These are phyloP conservation scores for Lateolabrax maculatus DNA, from an alignment of 2,797 vertebrate species.

Conservation along the genomic window DNA sequence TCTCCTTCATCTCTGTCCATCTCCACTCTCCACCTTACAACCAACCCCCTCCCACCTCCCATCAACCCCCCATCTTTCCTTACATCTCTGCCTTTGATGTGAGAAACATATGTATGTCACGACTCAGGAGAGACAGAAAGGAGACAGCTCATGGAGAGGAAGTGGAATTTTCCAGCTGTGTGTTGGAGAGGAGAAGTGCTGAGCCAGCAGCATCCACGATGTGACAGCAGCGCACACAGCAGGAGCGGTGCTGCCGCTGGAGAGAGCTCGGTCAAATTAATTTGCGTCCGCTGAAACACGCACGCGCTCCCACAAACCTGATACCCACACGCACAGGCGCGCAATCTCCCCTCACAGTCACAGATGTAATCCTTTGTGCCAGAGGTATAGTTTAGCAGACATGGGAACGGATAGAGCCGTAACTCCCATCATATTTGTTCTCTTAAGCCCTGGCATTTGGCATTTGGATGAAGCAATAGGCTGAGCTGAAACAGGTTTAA, in stretches of 20 bases:
- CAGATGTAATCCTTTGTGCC: conserved; percentile 62
- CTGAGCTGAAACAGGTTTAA: conserved; percentile 48
- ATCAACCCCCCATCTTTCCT: conserved; percentile 3
- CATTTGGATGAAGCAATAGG: conserved; percentile 59
- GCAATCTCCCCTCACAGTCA: conserved; percentile 59
- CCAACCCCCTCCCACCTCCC: neutral
- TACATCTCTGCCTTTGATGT: conserved; percentile 46
- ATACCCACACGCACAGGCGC: conserved; percentile 25
- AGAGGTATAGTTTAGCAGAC: conserved; percentile 52
- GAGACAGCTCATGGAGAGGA: conserved; percentile 52
- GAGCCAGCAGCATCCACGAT: conserved; percentile 57
- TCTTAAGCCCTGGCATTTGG: conserved; percentile 61
- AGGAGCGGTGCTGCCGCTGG: conserved; percentile 46
- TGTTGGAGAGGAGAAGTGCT: conserved; percentile 53
- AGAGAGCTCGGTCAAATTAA: conserved; percentile 57
- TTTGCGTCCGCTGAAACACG: conserved; percentile 34
- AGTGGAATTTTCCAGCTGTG: conserved; percentile 74
- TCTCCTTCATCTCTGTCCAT: conserved; percentile 18
- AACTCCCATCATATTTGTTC: conserved; percentile 67
- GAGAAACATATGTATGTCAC: conserved; percentile 62
- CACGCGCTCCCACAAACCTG: neutral
- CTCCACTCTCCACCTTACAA: neutral
- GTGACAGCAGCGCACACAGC: conserved; percentile 42
- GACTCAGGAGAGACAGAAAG: conserved; percentile 35
- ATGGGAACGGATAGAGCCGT: conserved; percentile 51